Percentiles rank a stretch among this genome's conserved stretches.
Evolutionary conservation across 1,140 invertebrate genomes (phyloP).

Genomic region (Drosophila gunungcola): DNA sequence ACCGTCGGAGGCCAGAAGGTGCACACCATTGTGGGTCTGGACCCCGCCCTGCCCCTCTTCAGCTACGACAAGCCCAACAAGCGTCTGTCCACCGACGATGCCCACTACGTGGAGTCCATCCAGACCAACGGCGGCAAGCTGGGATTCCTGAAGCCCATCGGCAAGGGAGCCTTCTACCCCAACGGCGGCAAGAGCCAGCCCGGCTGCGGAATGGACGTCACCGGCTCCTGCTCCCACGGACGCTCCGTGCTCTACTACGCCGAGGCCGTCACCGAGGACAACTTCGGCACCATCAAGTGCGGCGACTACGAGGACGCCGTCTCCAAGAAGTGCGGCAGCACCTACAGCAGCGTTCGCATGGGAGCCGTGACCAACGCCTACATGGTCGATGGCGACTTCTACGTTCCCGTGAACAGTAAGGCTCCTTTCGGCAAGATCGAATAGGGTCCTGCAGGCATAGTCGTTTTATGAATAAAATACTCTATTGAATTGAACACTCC

Average conservation of each 20-base stretch:
- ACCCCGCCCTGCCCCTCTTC: conserved; percentile 85
- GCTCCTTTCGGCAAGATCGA: conserved; percentile 84
- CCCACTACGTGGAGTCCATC: conserved; percentile 83
- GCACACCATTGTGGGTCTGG: conserved; percentile 82
- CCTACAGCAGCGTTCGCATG: conserved; percentile 75
- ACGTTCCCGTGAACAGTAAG: conserved; percentile 70
- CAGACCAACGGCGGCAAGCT: conserved; percentile 86
- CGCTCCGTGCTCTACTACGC: conserved; percentile 87
- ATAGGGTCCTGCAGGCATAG: conserved; percentile 8
- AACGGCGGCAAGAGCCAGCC: conserved; percentile 86
- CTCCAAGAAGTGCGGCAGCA: conserved; percentile 54
- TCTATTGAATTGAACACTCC: conserved; percentile 12
- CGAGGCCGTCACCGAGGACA: conserved; percentile 80
- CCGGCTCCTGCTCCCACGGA: conserved; percentile 84
- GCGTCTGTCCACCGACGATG: conserved; percentile 83
- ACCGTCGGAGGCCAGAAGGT: conserved; percentile 53
- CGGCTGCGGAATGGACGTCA: conserved; percentile 85
- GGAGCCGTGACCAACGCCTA: conserved; percentile 80
- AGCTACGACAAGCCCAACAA: conserved; percentile 61
- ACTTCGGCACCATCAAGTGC: conserved; percentile 66
- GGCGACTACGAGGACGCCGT: conserved; percentile 58
- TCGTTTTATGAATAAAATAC: conserved; percentile 16
- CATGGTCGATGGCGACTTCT: conserved; percentile 78
- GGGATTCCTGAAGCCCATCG: conserved; percentile 85
- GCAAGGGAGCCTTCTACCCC: conserved; percentile 86